Conservation (phyloP, 2,113 vertebrate genomes). For the Neolamprologus longior region DNA sequence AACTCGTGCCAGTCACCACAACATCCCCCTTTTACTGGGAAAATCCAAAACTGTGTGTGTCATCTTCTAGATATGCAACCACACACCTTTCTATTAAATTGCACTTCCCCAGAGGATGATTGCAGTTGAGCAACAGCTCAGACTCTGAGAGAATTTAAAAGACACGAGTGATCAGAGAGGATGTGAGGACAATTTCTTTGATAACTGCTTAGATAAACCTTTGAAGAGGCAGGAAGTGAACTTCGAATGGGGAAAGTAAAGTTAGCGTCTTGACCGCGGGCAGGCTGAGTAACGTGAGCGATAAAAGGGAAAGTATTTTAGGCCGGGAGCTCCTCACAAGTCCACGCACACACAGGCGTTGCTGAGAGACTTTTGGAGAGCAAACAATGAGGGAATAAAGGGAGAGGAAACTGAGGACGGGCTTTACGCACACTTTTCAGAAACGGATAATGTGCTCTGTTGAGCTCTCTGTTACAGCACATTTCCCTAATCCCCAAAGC, state of each 20-base stretch:
- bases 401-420: constrained; percentile 21
- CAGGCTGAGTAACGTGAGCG: not conserved
- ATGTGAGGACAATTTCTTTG: not conserved
- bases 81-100: constrained; percentile 22
- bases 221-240: not conserved
- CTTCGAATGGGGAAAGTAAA: not conserved
- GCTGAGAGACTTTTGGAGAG: constrained; percentile 46
- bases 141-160: not conserved
- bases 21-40: not conserved
- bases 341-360: constrained; percentile 24
- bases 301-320: constrained; percentile 45
- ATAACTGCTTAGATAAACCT: not conserved
- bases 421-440: constrained; percentile 5
- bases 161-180: not conserved
- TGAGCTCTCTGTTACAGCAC: constrained; percentile 1
- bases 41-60: not conserved
- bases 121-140: not conserved
- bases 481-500: constrained; percentile 8
- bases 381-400: constrained; percentile 43
- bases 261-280: not conserved
- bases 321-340: constrained; percentile 42
- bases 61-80: constrained; percentile 13
- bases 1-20: not conserved
- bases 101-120: not conserved
- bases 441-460: constrained; percentile 24